Evolutionary conservation across 2,113 vertebrate genomes (phyloP).

Genomic region (Chaetorhynchus papuensis): DNA sequence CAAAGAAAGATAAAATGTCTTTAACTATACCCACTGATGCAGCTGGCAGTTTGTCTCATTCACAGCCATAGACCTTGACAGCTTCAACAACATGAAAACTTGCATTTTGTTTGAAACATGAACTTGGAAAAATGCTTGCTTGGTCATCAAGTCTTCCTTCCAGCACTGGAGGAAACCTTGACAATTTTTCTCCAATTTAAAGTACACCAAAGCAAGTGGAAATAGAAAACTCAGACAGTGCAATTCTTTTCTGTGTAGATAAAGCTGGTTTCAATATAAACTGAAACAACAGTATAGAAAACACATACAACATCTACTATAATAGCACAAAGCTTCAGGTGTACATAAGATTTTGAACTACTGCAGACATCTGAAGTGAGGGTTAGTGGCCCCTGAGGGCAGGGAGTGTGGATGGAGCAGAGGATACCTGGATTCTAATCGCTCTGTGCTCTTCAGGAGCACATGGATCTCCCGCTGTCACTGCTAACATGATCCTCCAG

Average conservation of each 20-base stretch:
- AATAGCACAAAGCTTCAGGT: not conserved
- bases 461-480: not conserved
- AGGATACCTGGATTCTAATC: not conserved
- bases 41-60: not conserved
- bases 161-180: not conserved
- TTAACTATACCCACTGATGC: not conserved
- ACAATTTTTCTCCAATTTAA: not conserved
- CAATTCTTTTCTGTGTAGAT: not conserved
- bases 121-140: not conserved
- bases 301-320: not conserved
- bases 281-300: not conserved
- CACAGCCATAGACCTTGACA: not conserved
- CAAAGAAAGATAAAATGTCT: not conserved
- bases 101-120: not conserved
- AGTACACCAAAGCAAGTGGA: not conserved
- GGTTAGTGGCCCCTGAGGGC: not conserved
- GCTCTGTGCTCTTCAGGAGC: rapidly evolving
- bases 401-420: not conserved
- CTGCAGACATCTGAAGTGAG: not conserved
- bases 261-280: not conserved
- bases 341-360: not conserved
- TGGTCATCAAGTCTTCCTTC: not conserved
- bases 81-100: not conserved
- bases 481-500: not conserved
- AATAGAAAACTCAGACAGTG: not conserved